phyloP scores from a whole-genome alignment of 1,140 invertebrate species.

The Kradibia gibbosae region DNA sequence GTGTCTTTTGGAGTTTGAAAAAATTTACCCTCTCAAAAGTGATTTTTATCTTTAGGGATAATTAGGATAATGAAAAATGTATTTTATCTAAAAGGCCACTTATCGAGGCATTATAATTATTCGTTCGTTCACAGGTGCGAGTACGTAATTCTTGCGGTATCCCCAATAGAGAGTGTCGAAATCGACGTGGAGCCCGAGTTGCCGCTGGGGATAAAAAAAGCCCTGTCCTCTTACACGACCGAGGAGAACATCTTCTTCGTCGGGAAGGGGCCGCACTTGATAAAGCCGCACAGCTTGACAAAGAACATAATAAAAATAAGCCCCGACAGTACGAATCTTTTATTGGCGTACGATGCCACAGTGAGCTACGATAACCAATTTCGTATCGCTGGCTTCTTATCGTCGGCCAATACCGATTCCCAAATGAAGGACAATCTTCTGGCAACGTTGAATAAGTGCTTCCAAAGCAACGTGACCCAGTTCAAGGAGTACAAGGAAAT shows the following conservation, averaged over 20 bases:
- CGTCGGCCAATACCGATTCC: background rate
- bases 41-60: too few relatives aligned
- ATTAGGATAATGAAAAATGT: too few relatives aligned
- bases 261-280: background rate
- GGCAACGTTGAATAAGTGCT: constrained; percentile 45
- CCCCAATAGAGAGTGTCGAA: constrained; percentile 48
- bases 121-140: constrained; percentile 57
- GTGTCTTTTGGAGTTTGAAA: too few relatives aligned
- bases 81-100: too few relatives aligned
- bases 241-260: constrained; percentile 55
- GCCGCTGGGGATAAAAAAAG: constrained; percentile 33
- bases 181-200: constrained; percentile 52
- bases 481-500: constrained; percentile 16
- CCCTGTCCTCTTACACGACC: constrained; percentile 33
- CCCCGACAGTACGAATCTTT: constrained; percentile 39
- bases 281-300: background rate
- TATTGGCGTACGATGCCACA: constrained; percentile 54
- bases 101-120: too few relatives aligned
- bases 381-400: constrained; percentile 55
- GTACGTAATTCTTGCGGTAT: constrained; percentile 56
- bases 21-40: too few relatives aligned
- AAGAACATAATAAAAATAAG: constrained; percentile 49
- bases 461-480: constrained; percentile 1
- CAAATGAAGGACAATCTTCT: constrained; percentile 33
- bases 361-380: background rate